Evolutionary conservation across 2,797 vertebrate species (phyloP), one percentile per base, ranked within the genome.

Genomic region (Lepidocolaptes lacrymiger): DNA sequence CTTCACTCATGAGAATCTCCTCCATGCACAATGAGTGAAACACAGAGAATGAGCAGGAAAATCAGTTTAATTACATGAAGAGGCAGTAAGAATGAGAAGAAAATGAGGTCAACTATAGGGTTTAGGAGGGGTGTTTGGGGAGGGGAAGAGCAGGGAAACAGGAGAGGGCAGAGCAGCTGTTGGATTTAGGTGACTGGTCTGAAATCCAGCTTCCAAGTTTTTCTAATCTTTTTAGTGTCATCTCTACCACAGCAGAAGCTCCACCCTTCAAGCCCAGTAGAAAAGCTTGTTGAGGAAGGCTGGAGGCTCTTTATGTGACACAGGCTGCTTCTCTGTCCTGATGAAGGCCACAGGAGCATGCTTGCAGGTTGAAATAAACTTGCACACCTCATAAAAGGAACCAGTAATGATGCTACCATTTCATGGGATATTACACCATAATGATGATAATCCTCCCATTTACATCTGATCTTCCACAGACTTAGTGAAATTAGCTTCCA

Each of bases 371-470:
- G 98, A 98, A 98, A 98, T 98, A 98, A 98, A 98, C 98, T 98
- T 98, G 97, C 96, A 97, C 97, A 98, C 97, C 98, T 98, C 98
- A 98, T 99, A 99, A 99, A 99, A 98, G 97, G 98, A 98, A 98
- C 97, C 98, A 97, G 98, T 99, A 99, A 99, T 99, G 99, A 99
- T 99, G 98, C 98, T 96, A 97, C 99, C 98, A 99, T 99, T 99
- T 99, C 99, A 99, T 99, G 99, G 99, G 98, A 98, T 99, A 99
- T 99, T 99, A 99, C 99, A 98, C 99, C 98, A 99, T 99, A 99
- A 99, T 99, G 99, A 99, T 98, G 98, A 99, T 99, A 98, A 98
- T 98, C 98, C 98, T 98, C 97, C 96, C 98, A 99, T 99, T 99
- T 99, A 99, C 98, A 99, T 99, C 98, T 97, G 98, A 99, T 99